Evolutionary conservation across 2,888 invertebrate species (phyloP), one percentile per base, ranked within the genome.

Genomic region (Antheraea yamamai): DNA sequence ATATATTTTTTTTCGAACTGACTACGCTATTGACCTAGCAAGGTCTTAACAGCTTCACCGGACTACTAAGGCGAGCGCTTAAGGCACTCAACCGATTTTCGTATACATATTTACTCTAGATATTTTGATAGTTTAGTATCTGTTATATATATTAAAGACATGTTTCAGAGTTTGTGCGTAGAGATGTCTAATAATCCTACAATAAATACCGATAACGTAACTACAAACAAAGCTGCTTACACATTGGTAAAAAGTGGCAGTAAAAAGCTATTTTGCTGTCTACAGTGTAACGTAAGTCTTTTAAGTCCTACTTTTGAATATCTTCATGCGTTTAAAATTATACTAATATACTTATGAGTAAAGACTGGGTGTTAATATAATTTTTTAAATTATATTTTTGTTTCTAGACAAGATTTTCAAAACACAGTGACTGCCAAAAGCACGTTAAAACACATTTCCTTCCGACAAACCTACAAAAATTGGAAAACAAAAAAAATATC

Each of bases 211-310:
- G 85, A 87, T 3, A 83, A 82, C 70, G 73, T 78, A 16, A 76
- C 51, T 12, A 75, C 79, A n/a, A 72, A 76, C 23, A 78, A 77
- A 20, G 81, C 85, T 20, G 78, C 81, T 52, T 88, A 87, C 76
- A 78, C 81, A 16, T 77, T 86, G 35, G 76, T 85, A 51, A 81
- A 84, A 70, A 83, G 82, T 20, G 87, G 85, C 18, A 88, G 85
- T 51, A 82, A 85, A 26, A 90, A 87, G 77, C 77, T 81, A 35
- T 92, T 87, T 77, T 78, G 83, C n/a, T 93, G 93, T 76, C 84
- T 83, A 72, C 85, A 89, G 75, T 94, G 93, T 77, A 81, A 89
- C 80, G 93, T 93, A 82, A 89, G 90, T 88, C 1, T 61, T 61
- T 61, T 12, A 20, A 20, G 55, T 7, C 3, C 61, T n/a, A 23